phyloP scores from a whole-genome alignment of 2,113 vertebrate genomes.

The Sterrhoptilus dennistouni region DNA sequence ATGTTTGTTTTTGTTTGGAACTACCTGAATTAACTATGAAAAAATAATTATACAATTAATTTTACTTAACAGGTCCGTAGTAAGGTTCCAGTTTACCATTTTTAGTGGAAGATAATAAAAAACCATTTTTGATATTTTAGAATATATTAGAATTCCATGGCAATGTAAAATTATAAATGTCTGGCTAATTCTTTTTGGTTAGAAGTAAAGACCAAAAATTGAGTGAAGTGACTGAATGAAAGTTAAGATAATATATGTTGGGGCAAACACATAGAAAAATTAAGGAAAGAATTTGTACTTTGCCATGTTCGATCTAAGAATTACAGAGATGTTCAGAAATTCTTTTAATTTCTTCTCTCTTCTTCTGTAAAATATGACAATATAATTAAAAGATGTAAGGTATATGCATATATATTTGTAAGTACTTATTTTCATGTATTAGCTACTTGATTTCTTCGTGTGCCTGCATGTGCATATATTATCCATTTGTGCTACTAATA shows the following conservation, averaged over 20 bases:
- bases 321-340: not conserved
- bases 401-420: not conserved
- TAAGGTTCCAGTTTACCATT: not conserved
- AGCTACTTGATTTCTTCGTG: not conserved
- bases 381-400: not conserved
- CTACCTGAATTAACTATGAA: not conserved
- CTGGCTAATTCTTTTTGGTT: not conserved
- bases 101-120: not conserved
- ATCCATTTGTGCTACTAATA: not conserved
- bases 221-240: not conserved
- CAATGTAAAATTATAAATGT: not conserved
- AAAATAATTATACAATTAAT: not conserved
- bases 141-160: not conserved
- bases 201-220: not conserved
- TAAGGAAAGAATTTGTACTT: not conserved
- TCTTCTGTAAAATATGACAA: not conserved
- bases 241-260: not conserved
- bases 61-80: not conserved
- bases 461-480: not conserved
- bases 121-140: not conserved
- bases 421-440: not conserved
- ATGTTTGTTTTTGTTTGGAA: not conserved
- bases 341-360: not conserved
- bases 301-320: not conserved
- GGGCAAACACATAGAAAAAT: not conserved